Evolutionary conservation across 2,888 invertebrate genomes (phyloP).

Genomic region (Tinea trinotella): DNA sequence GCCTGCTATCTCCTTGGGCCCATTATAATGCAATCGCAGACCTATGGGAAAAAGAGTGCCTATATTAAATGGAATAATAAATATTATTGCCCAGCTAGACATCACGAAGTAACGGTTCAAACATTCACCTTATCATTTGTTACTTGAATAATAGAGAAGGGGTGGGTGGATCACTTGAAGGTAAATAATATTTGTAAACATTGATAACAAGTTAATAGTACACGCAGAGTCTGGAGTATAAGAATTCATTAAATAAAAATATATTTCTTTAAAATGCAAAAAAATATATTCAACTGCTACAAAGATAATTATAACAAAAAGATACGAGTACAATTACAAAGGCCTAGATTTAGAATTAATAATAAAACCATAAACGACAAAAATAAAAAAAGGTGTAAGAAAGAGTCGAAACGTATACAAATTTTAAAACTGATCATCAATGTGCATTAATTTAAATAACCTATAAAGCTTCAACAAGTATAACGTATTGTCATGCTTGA

Average conservation of each 20-base stretch:
- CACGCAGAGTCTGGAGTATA: too few relatives aligned
- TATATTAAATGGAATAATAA: conserved; percentile 10
- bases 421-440: too few relatives aligned
- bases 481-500: neutral
- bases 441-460: neutral
- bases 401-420: too few relatives aligned
- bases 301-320: too few relatives aligned
- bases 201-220: neutral
- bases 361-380: too few relatives aligned
- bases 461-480: neutral
- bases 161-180: neutral
- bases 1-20: conserved; percentile 4
- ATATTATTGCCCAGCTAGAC: neutral
- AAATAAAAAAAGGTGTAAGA: too few relatives aligned
- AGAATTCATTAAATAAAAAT: too few relatives aligned
- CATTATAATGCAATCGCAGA: conserved; percentile 9
- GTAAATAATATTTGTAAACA: neutral
- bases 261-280: too few relatives aligned
- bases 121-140: conserved; percentile 6
- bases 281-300: too few relatives aligned
- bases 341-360: too few relatives aligned
- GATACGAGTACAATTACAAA: too few relatives aligned
- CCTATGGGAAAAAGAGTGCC: neutral
- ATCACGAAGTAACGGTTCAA: neutral
- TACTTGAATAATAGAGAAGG: conserved; percentile 2